Evolutionary conservation across 2,113 vertebrate genomes (phyloP).

Genomic region (Grammatotria lemairii): DNA sequence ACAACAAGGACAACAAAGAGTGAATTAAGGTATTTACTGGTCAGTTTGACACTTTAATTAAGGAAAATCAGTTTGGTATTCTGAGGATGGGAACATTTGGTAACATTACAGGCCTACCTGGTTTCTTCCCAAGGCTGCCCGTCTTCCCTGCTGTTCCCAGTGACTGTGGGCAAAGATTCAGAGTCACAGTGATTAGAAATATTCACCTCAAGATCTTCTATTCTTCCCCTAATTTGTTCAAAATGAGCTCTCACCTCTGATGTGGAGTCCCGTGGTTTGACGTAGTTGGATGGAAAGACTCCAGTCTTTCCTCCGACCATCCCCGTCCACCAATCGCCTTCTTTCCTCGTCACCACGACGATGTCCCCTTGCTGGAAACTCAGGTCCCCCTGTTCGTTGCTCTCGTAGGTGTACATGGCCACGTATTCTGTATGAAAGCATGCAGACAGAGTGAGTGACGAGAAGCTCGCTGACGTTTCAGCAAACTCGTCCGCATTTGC

Average conservation of each 20-base stretch:
- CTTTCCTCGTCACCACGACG: conserved; percentile 94
- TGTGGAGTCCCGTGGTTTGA: conserved; percentile 90
- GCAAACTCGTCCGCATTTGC: not conserved
- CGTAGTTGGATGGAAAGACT: conserved; percentile 98
- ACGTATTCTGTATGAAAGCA: conserved; percentile 78
- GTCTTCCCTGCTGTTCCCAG: conserved; percentile 90
- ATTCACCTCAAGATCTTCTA: not conserved
- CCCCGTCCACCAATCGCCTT: conserved; percentile 99
- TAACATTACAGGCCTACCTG: conserved; percentile 73
- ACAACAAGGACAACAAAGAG: not conserved
- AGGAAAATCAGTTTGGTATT: not conserved
- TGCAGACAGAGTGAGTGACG: not conserved
- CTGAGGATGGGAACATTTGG: not conserved
- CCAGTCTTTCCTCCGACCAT: conserved; percentile 85
- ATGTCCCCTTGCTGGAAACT: conserved; percentile 97
- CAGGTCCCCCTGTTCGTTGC: conserved; percentile 95
- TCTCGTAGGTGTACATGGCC: conserved; percentile 99
- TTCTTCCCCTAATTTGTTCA: not conserved
- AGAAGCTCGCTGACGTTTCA: accelerated
- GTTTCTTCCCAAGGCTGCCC: conserved; percentile 95
- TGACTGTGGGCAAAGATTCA: conserved; percentile 63
- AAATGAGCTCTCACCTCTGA: conserved; percentile 75
- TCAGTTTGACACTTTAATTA: not conserved
- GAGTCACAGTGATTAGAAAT: not conserved
- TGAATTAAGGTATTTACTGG: not conserved